phyloP scores from a whole-genome alignment of 2,797 vertebrate species.

The Dendrocincla fuliginosa region DNA sequence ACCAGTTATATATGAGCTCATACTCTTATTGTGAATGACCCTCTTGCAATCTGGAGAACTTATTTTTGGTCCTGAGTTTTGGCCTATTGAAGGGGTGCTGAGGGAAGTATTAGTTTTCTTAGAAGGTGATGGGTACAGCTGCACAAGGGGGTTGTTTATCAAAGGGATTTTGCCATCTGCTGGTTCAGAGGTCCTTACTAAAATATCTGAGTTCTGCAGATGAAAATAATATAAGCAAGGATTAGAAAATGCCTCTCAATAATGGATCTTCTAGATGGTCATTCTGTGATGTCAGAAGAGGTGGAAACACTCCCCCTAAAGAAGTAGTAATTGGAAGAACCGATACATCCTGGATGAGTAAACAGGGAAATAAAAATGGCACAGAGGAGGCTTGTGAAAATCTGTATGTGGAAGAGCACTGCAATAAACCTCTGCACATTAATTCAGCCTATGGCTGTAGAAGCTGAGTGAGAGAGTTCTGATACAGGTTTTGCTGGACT shows the following conservation, averaged over 20 bases:
- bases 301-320: neutral
- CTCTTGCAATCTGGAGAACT: neutral
- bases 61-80: neutral
- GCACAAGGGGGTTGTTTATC: neutral
- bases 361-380: neutral
- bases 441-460: neutral
- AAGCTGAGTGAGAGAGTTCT: neutral
- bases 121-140: neutral
- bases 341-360: neutral
- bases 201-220: neutral
- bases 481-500: neutral
- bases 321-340: neutral
- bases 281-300: neutral
- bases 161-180: neutral
- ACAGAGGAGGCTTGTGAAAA: neutral
- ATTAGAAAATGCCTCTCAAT: neutral
- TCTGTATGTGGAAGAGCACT: neutral
- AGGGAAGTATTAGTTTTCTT: neutral
- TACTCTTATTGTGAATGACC: rapidly evolving
- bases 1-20: neutral
- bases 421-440: neutral
- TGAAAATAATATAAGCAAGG: neutral
- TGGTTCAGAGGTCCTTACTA: neutral
- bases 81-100: neutral
- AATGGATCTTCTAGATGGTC: neutral